Base-by-base conservation (phyloP, 2,888 invertebrate genomes). In the Apotomis betuletana region DNA sequence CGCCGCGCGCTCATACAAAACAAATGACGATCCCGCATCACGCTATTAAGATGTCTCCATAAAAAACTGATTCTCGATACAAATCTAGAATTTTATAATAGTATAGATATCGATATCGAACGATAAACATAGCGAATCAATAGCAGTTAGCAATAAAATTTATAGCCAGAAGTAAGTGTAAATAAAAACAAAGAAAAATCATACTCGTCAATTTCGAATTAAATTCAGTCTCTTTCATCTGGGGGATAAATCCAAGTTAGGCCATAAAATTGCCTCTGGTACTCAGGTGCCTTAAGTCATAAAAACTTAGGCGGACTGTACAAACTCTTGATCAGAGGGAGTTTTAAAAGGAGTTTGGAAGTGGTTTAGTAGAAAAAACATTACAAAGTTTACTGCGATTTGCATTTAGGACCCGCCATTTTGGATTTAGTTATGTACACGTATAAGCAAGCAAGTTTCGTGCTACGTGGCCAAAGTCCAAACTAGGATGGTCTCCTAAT, bases 271-370 rank as follows among this genome's bases (percentile, higher is more conserved):
- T n/a, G n/a, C n/a, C 36, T 38, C 36, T 36, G 4, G 38, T 38
- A 58, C 58, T 38, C 58, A 58, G 58, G 58, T 58, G 58, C 58
- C n/a, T 58, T 38, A 4, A 58, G 38, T 58, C 58, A n/a, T 58
- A 58, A 58, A 58, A 58, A 58, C 58, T 58, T 58, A 12, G 36
- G 38, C 58, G 27, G 58, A 58, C 38, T 58, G 38, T 58, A 58
- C 58, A 27, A 36, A 38, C 58, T 58, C 38, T 10, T 36, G 58
- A 10, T 27, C 38, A 10, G 38, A 38, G 57, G 38, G 58, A 58
- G 38, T 58, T 58, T 27, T 58, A 58, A 58, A 58, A n/a, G 36
- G 36, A 58, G 58, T 58, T 58, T 38, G 12, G 38, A 38, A 58
- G 58, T 58, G 58, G 58, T 58, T 58, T 58, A 38, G 58, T 36